Conservation (phyloP, 2,888 invertebrate genomes). For the Acronicta leporina region DNA sequence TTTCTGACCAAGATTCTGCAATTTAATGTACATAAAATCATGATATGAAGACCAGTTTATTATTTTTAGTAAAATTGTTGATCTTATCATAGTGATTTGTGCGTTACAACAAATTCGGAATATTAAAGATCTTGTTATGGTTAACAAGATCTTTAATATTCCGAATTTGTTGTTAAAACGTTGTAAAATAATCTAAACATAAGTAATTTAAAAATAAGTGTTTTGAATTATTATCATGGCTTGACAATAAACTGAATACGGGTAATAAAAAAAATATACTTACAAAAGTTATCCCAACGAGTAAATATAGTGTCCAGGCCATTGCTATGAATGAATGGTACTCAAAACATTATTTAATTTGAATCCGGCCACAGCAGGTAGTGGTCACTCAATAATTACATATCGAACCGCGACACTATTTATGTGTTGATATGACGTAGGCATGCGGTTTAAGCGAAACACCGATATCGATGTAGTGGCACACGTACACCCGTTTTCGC, state of each 20-base stretch:
- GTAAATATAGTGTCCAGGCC: constrained; percentile 70
- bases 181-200: not conserved
- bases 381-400: constrained; percentile 65
- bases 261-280: constrained; percentile 53
- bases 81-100: not conserved
- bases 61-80: not conserved
- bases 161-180: no score
- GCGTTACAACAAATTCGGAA: not conserved
- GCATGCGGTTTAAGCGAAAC: constrained; percentile 55
- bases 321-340: constrained; percentile 61
- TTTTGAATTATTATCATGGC: no score
- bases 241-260: not conserved
- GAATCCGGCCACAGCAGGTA: constrained; percentile 56
- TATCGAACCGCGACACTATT: constrained; percentile 66
- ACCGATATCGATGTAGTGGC: constrained; percentile 58
- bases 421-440: constrained; percentile 63
- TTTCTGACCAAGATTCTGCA: no score
- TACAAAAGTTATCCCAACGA: constrained; percentile 72
- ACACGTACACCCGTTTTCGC: constrained; percentile 62
- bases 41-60: no score
- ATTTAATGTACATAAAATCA: no score
- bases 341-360: constrained; percentile 57
- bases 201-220: not conserved
- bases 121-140: no score
- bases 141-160: no score